phyloP scores from a whole-genome alignment of 2,113 vertebrate species.

The Semnopithecus entellus region DNA sequence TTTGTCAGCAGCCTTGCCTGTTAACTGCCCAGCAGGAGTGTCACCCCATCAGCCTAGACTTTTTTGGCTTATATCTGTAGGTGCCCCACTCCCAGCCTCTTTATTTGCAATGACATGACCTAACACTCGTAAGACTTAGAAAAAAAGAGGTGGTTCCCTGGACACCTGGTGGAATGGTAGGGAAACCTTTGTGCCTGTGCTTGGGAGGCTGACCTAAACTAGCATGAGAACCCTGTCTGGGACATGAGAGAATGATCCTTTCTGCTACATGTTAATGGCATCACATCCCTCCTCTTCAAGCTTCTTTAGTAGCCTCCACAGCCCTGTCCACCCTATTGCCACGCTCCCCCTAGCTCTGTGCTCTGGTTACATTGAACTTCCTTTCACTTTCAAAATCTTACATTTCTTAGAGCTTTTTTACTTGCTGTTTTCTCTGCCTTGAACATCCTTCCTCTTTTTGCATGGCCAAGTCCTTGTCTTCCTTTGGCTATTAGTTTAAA shows the following conservation, averaged over 20 bases:
- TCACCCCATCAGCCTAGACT: background rate
- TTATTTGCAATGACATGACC: background rate
- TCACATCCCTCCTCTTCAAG: background rate
- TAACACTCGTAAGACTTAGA: background rate
- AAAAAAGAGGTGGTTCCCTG: background rate
- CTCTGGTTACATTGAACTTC: background rate
- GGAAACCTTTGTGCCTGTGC: background rate
- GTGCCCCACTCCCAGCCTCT: background rate
- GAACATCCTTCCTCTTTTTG: background rate
- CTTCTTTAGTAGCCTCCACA: background rate
- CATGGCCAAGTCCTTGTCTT: background rate
- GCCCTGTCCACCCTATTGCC: accelerated
- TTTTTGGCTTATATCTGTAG: background rate
- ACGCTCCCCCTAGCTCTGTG: background rate
- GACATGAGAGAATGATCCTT: background rate
- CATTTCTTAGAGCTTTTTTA: background rate
- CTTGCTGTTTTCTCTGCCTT: background rate
- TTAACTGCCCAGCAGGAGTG: background rate
- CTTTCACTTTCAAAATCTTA: background rate
- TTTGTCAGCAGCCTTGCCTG: background rate
- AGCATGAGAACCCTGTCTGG: background rate
- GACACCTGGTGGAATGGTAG: background rate
- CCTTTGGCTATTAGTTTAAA: background rate
- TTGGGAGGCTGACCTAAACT: background rate
- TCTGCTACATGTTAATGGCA: background rate